Conservation (phyloP, 2,113 vertebrate species). For the Pandion haliaetus region DNA sequence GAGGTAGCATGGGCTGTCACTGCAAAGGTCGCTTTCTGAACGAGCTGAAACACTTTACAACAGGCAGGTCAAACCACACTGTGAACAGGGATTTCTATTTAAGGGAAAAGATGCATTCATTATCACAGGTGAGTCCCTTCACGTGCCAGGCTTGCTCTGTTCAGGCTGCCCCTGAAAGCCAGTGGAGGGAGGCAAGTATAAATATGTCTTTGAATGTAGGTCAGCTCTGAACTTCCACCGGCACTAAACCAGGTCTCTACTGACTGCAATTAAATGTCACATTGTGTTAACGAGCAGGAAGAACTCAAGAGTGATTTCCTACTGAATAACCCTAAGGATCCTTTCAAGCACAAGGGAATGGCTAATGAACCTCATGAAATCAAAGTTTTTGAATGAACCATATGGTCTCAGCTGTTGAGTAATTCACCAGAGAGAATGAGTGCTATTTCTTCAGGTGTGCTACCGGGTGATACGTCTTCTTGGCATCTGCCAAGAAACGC, state of each 20-base stretch:
- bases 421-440: neutral
- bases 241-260: neutral
- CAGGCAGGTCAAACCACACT: neutral
- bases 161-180: neutral
- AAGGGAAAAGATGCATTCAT: neutral
- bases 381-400: neutral
- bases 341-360: neutral
- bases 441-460: slow-evolving; percentile 30
- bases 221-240: slow-evolving; percentile 2
- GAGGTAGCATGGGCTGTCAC: accelerated
- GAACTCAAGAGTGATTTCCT: neutral
- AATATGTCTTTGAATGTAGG: neutral
- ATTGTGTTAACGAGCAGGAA: slow-evolving; percentile 21
- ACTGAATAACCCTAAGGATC: neutral
- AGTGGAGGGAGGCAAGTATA: neutral
- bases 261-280: slow-evolving; percentile 33
- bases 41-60: neutral
- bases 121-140: neutral
- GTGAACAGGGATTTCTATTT: neutral
- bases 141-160: neutral
- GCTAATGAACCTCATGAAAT: slow-evolving; percentile 29
- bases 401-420: slow-evolving; percentile 11
- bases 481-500: neutral
- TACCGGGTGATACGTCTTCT: neutral
- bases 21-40: neutral